Base-by-base conservation (phyloP, 1,140 invertebrate genomes). In the Drosophila orena region DNA sequence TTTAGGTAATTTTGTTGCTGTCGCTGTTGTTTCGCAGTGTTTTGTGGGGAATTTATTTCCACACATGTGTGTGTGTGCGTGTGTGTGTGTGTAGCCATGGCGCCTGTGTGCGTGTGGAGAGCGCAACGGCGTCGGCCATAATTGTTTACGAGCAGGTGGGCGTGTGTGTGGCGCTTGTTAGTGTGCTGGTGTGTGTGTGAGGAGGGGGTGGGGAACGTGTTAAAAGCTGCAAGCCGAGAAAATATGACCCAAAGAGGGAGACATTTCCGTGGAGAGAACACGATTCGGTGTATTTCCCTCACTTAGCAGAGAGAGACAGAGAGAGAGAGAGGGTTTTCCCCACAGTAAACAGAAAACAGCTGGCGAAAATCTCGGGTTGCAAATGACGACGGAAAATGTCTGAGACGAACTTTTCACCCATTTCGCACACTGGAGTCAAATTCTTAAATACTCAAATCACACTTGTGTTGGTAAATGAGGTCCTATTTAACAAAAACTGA, bases 101-200 rank as follows among this genome's bases (percentile, higher is more conserved):
- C 49, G 49, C 38, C 27, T 57, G 54, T 68, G 70, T 71, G 27
- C 57, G 71, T 65, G 71, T 72, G 60, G 79, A 61, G 80, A 83
- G 83, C 79, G 49, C 46, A 60, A 64, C 81, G 71, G 76, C 79
- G 83, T 89, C 84, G 77, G 84, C 84, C 84, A 88, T 88, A 89
- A 90, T 88, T 88, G 84, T 88, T 90, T 84, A 90, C 72, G 81
- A 77, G 56, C 55, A 83, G 80, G 80, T 86, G 79, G 65, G 83
- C 79, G 44, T 27, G 44, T 47, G 81, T 62, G 72, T 60, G 70
- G 69, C 38, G 65, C 66, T 64, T 65, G 57, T 72, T 52, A 30
- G 52, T 49, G 35, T 56, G 11, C 22, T n/a, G 24, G 44, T n/a
- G 38, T 55, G 37, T 14, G 37, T 14, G 37, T 37, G 50, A 12